Base-by-base conservation (phyloP, 2,113 vertebrate species). In the Nasalis larvatus region DNA sequence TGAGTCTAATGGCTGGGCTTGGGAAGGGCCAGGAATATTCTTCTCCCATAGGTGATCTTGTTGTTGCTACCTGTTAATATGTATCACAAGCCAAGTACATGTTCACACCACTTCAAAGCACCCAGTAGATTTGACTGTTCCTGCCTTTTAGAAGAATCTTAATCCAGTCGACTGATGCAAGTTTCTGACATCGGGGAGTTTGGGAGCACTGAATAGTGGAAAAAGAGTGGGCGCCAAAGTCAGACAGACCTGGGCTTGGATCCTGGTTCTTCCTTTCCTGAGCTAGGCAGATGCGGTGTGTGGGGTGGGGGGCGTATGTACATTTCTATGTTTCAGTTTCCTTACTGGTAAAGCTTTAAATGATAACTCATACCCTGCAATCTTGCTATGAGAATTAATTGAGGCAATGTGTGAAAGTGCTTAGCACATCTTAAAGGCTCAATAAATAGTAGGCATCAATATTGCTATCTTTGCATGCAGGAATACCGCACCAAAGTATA, bases 71-170 rank as follows among this genome's bases (percentile, higher is more conserved):
- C 27, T 47, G 5, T 89, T 69, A 89, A 37, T 32, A 71, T n/a
- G 37, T 40, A 71, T 58, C 42, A 52, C 18, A 63, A 45, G 30
- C 35, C 74, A 84, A 93, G 52, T 69, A 8, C 54, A 42, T 73
- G 63, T 73, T 89, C 80, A 47, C 2, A 12, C 35, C 54, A 13
- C 45, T 81, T 78, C 63, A 86, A 84, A 78, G 42, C 25, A 92
- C 14, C 21, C 37, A 80, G 60, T 20, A 32, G 47, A 88, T 47
- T 86, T 93, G 92, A 37, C 49, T 37, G 45, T 37, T 35, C 89
- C 91, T 97, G 89, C 86, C 95, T 93, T 98, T 98, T 97, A 97
- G 94, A 97, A 96, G 91, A 94, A 97, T 97, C 52, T 95, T 80
- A n/a, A 81, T 32, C 16, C 35, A 0, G 49, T 68, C 87, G 92